A percentile compares a stretch with the other conserved stretches of the same genome.
phyloP scores from a whole-genome alignment of 2,113 vertebrate genomes.

The Oreochromis aureus region DNA sequence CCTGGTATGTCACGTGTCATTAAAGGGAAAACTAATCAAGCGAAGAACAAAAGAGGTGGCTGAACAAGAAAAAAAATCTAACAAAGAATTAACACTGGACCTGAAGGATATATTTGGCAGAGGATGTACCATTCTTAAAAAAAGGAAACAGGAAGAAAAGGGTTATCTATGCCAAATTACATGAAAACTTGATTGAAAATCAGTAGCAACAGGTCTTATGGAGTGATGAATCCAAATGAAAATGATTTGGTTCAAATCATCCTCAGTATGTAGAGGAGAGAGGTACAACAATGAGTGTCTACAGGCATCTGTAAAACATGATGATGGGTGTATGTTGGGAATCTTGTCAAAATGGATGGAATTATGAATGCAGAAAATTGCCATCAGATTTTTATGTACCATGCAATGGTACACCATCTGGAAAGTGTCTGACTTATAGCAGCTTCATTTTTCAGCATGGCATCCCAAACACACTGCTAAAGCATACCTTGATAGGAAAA shows the following conservation, averaged over 20 bases:
- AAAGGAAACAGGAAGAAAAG: rapidly evolving
- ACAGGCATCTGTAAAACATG: background rate
- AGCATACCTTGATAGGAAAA: background rate
- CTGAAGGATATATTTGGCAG: background rate
- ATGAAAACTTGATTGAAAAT: background rate
- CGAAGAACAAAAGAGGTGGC: background rate
- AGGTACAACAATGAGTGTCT: background rate
- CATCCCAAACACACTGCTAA: background rate
- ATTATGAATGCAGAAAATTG: background rate
- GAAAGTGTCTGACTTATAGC: background rate
- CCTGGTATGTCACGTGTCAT: background rate
- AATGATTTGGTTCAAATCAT: background rate
- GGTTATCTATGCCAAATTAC: background rate
- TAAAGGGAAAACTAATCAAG: background rate
- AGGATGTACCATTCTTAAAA: background rate
- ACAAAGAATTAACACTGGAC: background rate
- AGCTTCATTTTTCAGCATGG: background rate
- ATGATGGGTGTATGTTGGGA: background rate
- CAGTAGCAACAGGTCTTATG: background rate
- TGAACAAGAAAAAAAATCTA: background rate
- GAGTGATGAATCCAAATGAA: background rate
- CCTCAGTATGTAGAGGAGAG: background rate
- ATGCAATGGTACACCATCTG: background rate
- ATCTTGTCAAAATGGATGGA: background rate
- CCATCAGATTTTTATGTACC: background rate